Conservation (phyloP, 1,140 invertebrate genomes). For the Drosophila ananassae region DNA sequence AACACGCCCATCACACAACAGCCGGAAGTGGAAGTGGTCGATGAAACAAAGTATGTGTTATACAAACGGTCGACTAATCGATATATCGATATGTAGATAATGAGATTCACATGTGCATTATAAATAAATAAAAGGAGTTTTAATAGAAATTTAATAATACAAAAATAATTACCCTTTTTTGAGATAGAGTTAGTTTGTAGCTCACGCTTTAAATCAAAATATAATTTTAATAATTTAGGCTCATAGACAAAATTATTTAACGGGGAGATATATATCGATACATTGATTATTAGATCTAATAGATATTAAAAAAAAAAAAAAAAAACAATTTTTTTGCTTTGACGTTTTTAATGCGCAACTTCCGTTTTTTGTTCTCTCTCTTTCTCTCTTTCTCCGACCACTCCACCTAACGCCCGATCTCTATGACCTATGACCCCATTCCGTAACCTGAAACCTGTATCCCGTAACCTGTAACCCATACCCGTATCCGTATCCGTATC, state of each 20-base stretch:
- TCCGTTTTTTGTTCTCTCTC: slow-evolving; percentile 51
- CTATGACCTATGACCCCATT: not conserved
- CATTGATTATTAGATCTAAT: slow-evolving; percentile 62
- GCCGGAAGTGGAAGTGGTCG: slow-evolving; percentile 95
- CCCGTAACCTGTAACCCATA: slow-evolving; percentile 2
- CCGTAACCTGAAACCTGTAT: not conserved
- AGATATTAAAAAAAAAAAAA: slow-evolving; percentile 44
- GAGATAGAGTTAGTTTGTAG: too few species aligned
- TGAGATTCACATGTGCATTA: not conserved
- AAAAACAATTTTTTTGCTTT: slow-evolving; percentile 71
- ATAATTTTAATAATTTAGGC: too few species aligned
- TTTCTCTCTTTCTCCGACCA: slow-evolving; percentile 45
- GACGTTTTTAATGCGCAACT: slow-evolving; percentile 79
- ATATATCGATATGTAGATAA: slow-evolving; percentile 36
- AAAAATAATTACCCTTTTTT: too few species aligned
- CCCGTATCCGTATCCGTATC: slow-evolving; percentile 29
- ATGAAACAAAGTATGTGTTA: slow-evolving; percentile 93
- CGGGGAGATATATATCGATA: slow-evolving; percentile 63
- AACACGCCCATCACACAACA: slow-evolving; percentile 97
- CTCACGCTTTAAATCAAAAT: too few species aligned
- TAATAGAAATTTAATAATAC: not conserved
- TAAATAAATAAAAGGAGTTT: not conserved
- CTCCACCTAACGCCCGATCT: slow-evolving; percentile 11
- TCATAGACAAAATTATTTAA: not conserved
- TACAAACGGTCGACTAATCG: slow-evolving; percentile 29